These are phyloP conservation scores for Muricea muricata DNA, from an alignment of 92 coral and sea anemone genomes.

Conservation along the genomic window DNA sequence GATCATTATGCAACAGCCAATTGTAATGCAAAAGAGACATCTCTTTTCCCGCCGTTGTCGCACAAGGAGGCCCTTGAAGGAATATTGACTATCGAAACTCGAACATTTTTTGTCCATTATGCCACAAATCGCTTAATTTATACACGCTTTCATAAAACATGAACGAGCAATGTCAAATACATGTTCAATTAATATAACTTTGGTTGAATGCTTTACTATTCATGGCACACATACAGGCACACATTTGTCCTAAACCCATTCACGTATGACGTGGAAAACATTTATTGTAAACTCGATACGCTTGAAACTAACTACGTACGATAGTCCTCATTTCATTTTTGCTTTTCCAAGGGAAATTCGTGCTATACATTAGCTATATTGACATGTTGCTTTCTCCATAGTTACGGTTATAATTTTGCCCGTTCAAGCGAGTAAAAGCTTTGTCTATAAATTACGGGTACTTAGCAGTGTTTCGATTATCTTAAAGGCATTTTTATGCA, in stretches of 20 bases:
- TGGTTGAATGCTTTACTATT: background rate
- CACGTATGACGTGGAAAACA: too few species aligned
- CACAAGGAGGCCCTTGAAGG: background rate
- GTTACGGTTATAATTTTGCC: background rate
- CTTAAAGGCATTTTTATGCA: background rate
- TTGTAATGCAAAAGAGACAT: background rate
- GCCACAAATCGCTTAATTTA: background rate
- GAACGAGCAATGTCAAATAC: background rate
- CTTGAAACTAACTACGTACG: too few species aligned
- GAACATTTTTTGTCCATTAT: background rate
- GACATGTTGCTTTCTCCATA: background rate
- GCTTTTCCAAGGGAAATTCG: background rate
- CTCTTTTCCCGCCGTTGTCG: background rate
- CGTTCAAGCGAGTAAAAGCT: background rate
- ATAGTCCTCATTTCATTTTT: too few species aligned
- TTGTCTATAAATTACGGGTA: background rate
- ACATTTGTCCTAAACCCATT: too few species aligned
- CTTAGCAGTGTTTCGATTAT: constrained; percentile 2
- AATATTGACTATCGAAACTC: background rate
- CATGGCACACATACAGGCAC: background rate
- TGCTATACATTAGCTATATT: background rate
- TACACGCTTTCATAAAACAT: background rate
- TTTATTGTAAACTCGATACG: too few species aligned
- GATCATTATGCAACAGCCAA: background rate
- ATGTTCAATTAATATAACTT: background rate